These are phyloP conservation scores for Dexiosoma caninum DNA, from an alignment of 2,888 invertebrate genomes.

Conservation along the genomic window DNA sequence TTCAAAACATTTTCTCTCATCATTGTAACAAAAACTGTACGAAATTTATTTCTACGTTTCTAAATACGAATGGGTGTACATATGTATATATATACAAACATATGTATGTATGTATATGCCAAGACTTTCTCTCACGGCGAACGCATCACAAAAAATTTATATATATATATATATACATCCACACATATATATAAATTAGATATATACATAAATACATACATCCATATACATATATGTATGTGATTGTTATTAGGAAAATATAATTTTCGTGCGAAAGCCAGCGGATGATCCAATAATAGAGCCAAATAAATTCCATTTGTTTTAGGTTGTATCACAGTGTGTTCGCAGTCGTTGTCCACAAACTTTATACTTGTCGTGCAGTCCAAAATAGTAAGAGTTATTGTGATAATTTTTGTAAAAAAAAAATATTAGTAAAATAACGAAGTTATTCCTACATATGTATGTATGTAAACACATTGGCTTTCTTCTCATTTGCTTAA, in stretches of 20 bases:
- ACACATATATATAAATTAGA: background rate
- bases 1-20: no score
- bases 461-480: background rate
- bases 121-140: no score
- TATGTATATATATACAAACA: no score
- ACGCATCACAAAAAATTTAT: background rate
- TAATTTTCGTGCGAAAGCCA: slow-evolving; percentile 22
- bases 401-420: slow-evolving; percentile 6
- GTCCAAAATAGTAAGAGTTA: slow-evolving; percentile 16
- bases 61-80: no score
- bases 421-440: background rate
- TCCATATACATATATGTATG: background rate
- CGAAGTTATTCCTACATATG: background rate
- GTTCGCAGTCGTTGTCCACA: slow-evolving; percentile 48
- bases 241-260: slow-evolving; percentile 24
- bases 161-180: background rate
- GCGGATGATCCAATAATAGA: slow-evolving; percentile 42
- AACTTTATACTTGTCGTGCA: slow-evolving; percentile 35
- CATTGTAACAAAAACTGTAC: no score
- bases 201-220: background rate
- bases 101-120: no score
- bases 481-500: background rate
- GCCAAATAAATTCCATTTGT: slow-evolving; percentile 12
- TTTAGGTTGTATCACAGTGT: slow-evolving; percentile 27
- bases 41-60: no score